Conservation (phyloP, 2,113 vertebrate species). For the Heterocephalus glaber region DNA sequence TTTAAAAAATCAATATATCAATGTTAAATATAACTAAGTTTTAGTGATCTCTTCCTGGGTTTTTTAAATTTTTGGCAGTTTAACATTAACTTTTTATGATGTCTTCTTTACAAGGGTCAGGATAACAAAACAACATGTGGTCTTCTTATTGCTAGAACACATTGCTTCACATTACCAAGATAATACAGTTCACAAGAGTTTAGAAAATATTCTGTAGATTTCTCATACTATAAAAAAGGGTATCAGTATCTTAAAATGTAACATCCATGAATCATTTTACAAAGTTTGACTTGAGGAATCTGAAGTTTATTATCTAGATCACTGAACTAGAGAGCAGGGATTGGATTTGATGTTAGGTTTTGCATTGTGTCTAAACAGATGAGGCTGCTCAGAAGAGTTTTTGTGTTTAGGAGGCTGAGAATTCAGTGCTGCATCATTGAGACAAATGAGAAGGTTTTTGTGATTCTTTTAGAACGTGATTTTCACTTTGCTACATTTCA, state of each 20-base stretch:
- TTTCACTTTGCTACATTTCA: not conserved
- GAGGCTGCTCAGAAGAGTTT: not conserved
- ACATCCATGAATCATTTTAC: not conserved
- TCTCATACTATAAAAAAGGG: not conserved
- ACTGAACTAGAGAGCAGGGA: not conserved
- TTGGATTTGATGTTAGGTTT: not conserved
- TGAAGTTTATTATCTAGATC: conserved; percentile 22
- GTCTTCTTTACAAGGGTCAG: not conserved
- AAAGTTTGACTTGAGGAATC: conserved; percentile 19
- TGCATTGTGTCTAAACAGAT: not conserved
- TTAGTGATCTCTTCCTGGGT: not conserved
- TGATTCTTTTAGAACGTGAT: not conserved
- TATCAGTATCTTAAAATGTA: conserved; percentile 1
- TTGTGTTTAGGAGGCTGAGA: not conserved
- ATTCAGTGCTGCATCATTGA: not conserved
- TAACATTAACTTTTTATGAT: not conserved
- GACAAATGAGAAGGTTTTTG: not conserved
- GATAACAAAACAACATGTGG: not conserved
- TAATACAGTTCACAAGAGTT: not conserved
- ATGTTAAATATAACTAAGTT: not conserved
- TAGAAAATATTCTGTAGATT: not conserved
- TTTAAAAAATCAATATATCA: not conserved
- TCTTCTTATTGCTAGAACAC: not conserved
- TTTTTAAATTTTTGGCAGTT: not conserved
- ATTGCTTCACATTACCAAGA: conserved; percentile 9